Evolutionary conservation across 2,888 invertebrate species (phyloP).

Genomic region (Junonia oenone): DNA sequence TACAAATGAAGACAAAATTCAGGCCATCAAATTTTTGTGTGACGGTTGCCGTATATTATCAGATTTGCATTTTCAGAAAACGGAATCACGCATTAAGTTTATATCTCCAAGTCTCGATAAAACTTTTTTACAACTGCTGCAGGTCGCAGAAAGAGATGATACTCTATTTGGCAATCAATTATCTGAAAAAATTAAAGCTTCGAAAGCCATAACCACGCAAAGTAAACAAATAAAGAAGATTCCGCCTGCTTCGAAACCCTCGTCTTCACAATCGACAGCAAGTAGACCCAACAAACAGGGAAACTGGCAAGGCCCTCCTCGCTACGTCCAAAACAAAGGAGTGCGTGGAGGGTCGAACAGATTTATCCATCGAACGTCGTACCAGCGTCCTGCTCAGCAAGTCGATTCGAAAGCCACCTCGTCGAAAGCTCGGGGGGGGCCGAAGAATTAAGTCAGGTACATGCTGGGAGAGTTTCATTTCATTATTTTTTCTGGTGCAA

Average conservation of each 20-base stretch:
- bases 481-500: slow-evolving; percentile 1
- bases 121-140: neutral
- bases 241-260: neutral
- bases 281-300: neutral
- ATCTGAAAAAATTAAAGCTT: slow-evolving; percentile 2
- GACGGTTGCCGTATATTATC: neutral
- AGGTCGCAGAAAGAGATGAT: neutral
- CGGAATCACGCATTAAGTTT: neutral
- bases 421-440: neutral
- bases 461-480: neutral
- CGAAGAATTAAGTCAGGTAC: neutral
- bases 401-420: too few species aligned
- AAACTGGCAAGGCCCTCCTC: slow-evolving; percentile 2
- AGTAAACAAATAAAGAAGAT: neutral
- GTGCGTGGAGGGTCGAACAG: neutral
- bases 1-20: neutral
- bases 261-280: neutral
- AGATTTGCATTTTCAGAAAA: neutral
- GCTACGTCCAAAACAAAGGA: neutral
- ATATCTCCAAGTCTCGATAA: neutral
- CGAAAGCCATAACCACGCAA: neutral
- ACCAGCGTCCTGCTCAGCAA: too few species aligned
- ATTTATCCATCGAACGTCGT: too few species aligned
- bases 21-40: neutral
- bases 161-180: neutral